Percentiles rank a stretch among this genome's conserved stretches.
These are phyloP conservation scores for Delichon dasypus DNA, from an alignment of 2,797 vertebrate species.

Conservation along the genomic window DNA sequence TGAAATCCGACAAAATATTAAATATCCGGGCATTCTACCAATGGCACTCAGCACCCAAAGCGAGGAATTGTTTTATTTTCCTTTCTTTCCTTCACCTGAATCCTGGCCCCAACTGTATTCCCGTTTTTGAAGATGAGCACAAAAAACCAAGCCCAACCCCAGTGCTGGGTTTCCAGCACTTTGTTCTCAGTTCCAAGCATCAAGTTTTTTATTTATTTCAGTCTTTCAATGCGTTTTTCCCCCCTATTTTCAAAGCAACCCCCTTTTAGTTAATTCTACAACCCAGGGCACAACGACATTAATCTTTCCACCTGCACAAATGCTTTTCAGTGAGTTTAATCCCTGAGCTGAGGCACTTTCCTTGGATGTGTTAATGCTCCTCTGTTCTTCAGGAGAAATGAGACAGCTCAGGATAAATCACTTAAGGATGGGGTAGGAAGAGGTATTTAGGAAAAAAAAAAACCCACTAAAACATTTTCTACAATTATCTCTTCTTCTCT, in stretches of 20 bases:
- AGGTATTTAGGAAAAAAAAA: no score
- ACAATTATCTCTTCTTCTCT: background rate
- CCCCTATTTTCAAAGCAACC: background rate
- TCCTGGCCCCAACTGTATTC: rapidly evolving
- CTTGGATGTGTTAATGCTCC: background rate
- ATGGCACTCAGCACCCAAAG: background rate
- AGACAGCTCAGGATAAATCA: background rate
- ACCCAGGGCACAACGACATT: background rate
- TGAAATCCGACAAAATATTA: background rate
- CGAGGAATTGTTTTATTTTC: background rate
- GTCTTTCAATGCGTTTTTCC: rapidly evolving
- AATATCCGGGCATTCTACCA: background rate
- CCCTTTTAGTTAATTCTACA: background rate
- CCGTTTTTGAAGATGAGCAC: background rate
- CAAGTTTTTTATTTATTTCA: background rate
- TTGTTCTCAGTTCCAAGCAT: background rate
- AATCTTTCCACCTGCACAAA: background rate
- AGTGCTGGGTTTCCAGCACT: background rate
- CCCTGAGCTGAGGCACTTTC: background rate
- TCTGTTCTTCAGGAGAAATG: background rate
- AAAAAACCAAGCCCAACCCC: background rate
- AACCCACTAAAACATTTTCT: background rate
- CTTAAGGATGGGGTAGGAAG: background rate
- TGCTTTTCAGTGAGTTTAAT: background rate
- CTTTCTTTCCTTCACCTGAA: background rate